Percentiles rank a stretch among this genome's conserved stretches.
Evolutionary conservation across 2,797 vertebrate species (phyloP).

Genomic region (Notoglanidium macrostoma): DNA sequence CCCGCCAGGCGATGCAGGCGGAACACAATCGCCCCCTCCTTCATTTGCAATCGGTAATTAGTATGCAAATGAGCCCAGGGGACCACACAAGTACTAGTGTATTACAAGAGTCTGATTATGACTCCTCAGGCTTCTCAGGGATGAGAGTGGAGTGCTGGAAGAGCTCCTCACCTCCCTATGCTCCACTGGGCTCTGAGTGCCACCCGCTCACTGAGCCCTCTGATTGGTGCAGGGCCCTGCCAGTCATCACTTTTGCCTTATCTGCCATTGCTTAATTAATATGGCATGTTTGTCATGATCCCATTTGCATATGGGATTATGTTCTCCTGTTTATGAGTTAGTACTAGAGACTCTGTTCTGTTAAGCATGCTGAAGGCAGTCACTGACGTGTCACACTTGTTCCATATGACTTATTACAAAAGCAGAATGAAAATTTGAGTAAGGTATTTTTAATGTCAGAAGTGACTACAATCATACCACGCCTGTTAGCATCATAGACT

Average conservation of each 20-base stretch:
- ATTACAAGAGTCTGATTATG: slow-evolving; percentile 99
- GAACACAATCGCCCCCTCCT: slow-evolving; percentile 69
- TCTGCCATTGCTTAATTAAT: slow-evolving; percentile 46
- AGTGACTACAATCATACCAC: background rate
- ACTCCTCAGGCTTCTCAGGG: slow-evolving; percentile 76
- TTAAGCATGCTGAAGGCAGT: background rate
- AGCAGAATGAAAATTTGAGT: background rate
- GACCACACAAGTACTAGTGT: slow-evolving; percentile 99
- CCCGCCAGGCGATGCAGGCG: slow-evolving; percentile 68
- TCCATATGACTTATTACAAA: background rate
- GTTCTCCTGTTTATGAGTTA: slow-evolving; percentile 43
- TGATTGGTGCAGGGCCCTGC: slow-evolving; percentile 44
- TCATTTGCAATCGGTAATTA: slow-evolving; percentile 99
- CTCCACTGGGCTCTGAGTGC: slow-evolving; percentile 46
- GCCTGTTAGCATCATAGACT: slow-evolving; percentile 24
- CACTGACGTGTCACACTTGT: slow-evolving; percentile 15
- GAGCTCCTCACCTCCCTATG: slow-evolving; percentile 52
- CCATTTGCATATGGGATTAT: slow-evolving; percentile 55
- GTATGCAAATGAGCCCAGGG: slow-evolving; percentile 99
- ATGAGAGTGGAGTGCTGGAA: slow-evolving; percentile 55
- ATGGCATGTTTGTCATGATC: slow-evolving; percentile 41
- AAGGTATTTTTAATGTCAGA: slow-evolving; percentile 3
- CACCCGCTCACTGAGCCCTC: slow-evolving; percentile 31
- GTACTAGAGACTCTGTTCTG: slow-evolving; percentile 15
- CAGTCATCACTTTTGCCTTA: slow-evolving; percentile 40